Evolutionary conservation across 2,888 invertebrate genomes (phyloP), one percentile per base, ranked within the genome.

Genomic region (Drosophila bunnanda): DNA sequence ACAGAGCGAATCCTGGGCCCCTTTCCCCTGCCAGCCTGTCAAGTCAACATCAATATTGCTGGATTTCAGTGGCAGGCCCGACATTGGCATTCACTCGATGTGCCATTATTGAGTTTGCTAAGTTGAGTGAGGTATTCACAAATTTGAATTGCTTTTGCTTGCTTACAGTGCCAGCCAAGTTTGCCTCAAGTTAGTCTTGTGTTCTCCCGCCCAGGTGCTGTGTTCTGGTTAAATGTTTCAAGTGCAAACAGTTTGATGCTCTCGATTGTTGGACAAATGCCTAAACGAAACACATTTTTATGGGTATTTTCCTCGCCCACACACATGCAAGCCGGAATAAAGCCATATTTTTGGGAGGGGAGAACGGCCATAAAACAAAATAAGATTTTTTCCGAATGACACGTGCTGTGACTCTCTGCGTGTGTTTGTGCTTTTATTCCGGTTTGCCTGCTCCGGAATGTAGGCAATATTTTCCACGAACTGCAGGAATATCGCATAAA

Each of bases 301-400:
- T 76, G 79, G 64, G 61, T 78, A 69, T 68, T 52, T 17, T 17
- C 20, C 8, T 39, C 44, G 44, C 50, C 53, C 2, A 25, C 44
- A 25, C 39, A 41, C 41, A 48, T 17, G 22, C 44, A 53, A 4
- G 30, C 32, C 3, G 39, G 39, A 48, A 39, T 55, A 55, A 52
- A 48, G 53, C 67, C 81, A 76, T 82, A 55, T 69, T 80, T 71
- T 78, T 25, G 71, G 59, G 66, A 10, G 46, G 30, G n/a, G 25
- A 39, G 28, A 59, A 22, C 52, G 50, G 52, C 64, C 75, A 75
- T 77, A 79, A 81, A 78, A 84, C 61, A 85, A 84, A 82, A 84
- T 76, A 72, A 60, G 80, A 77, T 76, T 80, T 72, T 59, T 25
- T 41, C 15, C 50, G 28, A 17, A 50, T 54, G 55, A 52, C 34